Evolutionary conservation across 2,113 vertebrate genomes (phyloP).

Genomic region (Amblyornis subalaris): DNA sequence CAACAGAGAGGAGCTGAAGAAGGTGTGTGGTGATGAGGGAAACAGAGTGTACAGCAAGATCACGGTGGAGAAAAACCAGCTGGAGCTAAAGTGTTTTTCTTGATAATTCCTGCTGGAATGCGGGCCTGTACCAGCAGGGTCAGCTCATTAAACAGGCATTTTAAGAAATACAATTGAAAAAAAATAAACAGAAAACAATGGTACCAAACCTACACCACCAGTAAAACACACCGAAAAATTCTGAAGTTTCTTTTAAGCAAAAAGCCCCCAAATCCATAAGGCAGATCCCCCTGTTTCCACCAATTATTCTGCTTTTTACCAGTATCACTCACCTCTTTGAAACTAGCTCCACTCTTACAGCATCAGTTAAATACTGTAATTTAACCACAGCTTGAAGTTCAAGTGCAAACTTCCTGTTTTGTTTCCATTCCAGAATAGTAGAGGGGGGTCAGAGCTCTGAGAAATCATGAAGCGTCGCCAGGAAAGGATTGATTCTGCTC

Average conservation of each 20-base stretch:
- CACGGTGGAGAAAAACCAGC: conserved; percentile 81
- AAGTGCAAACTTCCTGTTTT: neutral
- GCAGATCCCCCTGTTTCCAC: neutral
- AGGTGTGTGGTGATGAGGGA: conserved; percentile 92
- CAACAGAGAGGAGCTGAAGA: conserved; percentile 91
- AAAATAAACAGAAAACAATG: neutral
- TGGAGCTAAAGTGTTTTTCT: conserved; percentile 80
- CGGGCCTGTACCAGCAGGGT: neutral
- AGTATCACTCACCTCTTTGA: neutral
- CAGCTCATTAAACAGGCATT: neutral
- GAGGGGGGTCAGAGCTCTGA: conserved; percentile 83
- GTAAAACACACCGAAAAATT: neutral
- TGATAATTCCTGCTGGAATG: neutral
- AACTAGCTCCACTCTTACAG: neutral
- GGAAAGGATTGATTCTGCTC: conserved; percentile 75
- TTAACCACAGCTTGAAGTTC: neutral
- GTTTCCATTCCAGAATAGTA: conserved; percentile 72
- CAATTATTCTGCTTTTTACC: neutral
- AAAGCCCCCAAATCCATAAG: neutral
- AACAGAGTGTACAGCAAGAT: conserved; percentile 86
- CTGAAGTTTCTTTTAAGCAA: neutral
- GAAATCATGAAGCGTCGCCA: conserved; percentile 84
- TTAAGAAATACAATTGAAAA: neutral
- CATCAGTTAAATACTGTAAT: neutral
- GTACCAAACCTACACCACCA: neutral